Evolutionary conservation across 2,797 vertebrate species (phyloP).

Genomic region (Scolopax rusticola): DNA sequence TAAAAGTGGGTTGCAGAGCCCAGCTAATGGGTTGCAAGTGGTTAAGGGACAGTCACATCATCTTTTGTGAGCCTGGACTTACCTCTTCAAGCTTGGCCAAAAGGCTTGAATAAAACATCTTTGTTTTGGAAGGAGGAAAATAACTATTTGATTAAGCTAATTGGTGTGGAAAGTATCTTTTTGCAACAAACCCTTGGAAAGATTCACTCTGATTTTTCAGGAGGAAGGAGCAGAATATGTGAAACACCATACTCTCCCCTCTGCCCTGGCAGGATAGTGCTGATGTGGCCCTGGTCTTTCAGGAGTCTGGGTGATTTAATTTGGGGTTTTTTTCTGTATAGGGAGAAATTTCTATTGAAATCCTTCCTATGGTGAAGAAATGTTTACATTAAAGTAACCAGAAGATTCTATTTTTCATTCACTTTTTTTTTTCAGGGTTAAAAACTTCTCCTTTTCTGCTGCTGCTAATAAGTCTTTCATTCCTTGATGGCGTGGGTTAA

Average conservation of each 20-base stretch:
- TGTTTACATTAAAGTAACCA: background rate
- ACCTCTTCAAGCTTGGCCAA: background rate
- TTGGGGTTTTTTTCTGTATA: rapidly evolving
- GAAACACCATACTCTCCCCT: background rate
- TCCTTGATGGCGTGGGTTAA: background rate
- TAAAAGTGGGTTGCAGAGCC: background rate
- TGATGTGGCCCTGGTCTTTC: background rate
- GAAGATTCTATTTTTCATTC: background rate
- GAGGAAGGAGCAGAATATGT: background rate
- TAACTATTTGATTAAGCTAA: background rate
- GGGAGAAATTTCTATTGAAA: background rate
- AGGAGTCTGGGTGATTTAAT: background rate
- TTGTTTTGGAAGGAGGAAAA: background rate
- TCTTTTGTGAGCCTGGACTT: background rate
- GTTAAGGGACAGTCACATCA: background rate
- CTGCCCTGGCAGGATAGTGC: background rate
- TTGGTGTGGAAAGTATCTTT: background rate
- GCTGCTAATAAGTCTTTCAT: background rate
- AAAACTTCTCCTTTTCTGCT: background rate
- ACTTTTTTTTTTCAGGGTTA: background rate
- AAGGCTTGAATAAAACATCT: background rate
- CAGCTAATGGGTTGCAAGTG: background rate
- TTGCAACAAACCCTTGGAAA: background rate
- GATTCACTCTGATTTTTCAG: background rate
- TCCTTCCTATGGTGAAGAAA: background rate